These are phyloP conservation scores for Eublepharis macularius DNA, from an alignment of 2,113 vertebrate genomes.

Conservation along the genomic window DNA sequence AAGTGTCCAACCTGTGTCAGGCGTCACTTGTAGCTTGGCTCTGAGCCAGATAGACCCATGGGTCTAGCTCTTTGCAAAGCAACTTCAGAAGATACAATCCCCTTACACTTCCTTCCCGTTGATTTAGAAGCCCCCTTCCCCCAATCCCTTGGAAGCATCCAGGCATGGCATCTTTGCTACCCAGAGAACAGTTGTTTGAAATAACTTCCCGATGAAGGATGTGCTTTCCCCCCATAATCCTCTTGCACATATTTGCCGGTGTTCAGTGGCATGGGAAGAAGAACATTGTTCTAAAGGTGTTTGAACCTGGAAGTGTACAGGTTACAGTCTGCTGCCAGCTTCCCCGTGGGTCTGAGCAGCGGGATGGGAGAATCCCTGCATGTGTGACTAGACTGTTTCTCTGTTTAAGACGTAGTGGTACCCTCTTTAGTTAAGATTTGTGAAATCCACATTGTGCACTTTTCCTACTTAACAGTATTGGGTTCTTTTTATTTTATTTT, in stretches of 20 bases:
- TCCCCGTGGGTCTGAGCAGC: neutral
- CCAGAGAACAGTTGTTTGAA: neutral
- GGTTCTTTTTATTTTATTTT: slow-evolving; percentile 7
- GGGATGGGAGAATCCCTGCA: slow-evolving; percentile 7
- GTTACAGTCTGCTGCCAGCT: neutral
- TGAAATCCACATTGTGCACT: slow-evolving; percentile 83
- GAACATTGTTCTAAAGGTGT: neutral
- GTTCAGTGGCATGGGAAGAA: neutral
- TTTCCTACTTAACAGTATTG: slow-evolving; percentile 77
- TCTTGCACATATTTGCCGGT: neutral
- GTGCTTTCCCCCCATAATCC: neutral
- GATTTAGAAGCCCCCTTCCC: too few species aligned
- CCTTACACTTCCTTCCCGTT: too few species aligned
- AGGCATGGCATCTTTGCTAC: neutral
- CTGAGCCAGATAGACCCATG: too few species aligned
- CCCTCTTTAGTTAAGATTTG: slow-evolving; percentile 70
- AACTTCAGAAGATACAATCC: too few species aligned
- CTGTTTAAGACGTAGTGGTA: slow-evolving; percentile 71
- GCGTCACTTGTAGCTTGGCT: too few species aligned
- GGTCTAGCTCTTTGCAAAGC: too few species aligned
- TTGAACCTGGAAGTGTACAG: neutral
- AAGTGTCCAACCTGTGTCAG: too few species aligned
- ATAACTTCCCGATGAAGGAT: neutral
- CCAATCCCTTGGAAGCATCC: neutral
- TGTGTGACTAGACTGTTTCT: slow-evolving; percentile 51